Evolutionary conservation across 2,797 vertebrate genomes (phyloP).

Genomic region (Gila robusta): DNA sequence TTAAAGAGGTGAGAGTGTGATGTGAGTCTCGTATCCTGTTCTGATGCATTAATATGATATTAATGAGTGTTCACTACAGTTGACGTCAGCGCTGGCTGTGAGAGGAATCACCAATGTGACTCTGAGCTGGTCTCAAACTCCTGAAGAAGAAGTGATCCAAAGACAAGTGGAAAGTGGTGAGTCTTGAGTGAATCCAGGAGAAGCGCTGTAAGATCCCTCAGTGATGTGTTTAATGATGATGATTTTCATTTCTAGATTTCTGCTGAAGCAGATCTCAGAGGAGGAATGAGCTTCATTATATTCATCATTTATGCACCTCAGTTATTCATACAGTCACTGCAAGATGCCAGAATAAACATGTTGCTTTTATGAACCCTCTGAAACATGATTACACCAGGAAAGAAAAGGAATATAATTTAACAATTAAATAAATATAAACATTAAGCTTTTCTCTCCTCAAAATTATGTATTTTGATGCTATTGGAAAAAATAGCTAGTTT

Average conservation of each 20-base stretch:
- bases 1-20: not conserved
- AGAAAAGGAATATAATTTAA: no score
- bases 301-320: not conserved
- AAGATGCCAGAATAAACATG: not conserved
- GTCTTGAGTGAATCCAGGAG: not conserved
- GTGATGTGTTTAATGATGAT: not conserved
- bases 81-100: not conserved
- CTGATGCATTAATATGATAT: not conserved
- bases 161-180: not conserved
- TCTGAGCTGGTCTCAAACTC: constrained; percentile 13
- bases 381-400: not conserved
- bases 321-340: not conserved
- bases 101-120: constrained; percentile 15
- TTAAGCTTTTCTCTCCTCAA: not conserved
- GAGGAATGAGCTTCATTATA: not conserved
- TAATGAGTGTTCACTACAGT: not conserved
- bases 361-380: not conserved
- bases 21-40: not conserved
- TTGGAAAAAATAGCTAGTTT: not conserved
- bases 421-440: no score
- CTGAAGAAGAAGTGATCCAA: not conserved
- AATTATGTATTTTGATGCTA: not conserved
- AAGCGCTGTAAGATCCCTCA: not conserved
- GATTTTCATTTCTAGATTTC: not conserved
- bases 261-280: not conserved